Evolutionary conservation across 2,797 vertebrate species (phyloP).

Genomic region (Dryobates pubescens): DNA sequence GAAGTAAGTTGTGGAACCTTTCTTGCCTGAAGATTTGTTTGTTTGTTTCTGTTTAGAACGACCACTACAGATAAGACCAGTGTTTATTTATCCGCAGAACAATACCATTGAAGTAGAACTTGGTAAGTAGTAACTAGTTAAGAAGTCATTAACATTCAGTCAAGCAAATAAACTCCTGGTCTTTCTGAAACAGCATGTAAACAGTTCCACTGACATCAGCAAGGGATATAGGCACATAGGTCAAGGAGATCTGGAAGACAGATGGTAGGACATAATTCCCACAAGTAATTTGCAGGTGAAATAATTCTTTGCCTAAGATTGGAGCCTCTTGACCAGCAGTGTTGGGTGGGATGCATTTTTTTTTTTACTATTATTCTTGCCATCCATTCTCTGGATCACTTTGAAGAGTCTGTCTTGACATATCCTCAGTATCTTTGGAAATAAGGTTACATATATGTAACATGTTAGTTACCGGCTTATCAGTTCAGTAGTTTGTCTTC

Average conservation of each 20-base stretch:
- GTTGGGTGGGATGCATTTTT: not conserved
- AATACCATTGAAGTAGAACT: constrained; percentile 75
- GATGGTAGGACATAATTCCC: not conserved
- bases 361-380: not conserved
- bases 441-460: not conserved
- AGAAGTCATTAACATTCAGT: not conserved
- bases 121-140: constrained; percentile 78
- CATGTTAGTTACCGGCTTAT: not conserved
- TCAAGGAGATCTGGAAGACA: not conserved
- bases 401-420: not conserved
- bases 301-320: not conserved
- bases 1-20: not conserved
- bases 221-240: not conserved
- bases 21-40: not conserved
- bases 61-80: constrained; percentile 36
- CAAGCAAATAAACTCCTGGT: not conserved
- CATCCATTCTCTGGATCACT: not conserved
- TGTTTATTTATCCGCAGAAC: constrained; percentile 80
- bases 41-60: constrained; percentile 53
- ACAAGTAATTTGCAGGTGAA: not conserved
- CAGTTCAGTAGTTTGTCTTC: not conserved
- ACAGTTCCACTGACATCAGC: not conserved
- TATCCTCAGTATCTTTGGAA: not conserved
- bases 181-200: not conserved
- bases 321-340: not conserved